phyloP scores from a whole-genome alignment of 64 coral and sea anemone genomes.

The Porites lutea region DNA sequence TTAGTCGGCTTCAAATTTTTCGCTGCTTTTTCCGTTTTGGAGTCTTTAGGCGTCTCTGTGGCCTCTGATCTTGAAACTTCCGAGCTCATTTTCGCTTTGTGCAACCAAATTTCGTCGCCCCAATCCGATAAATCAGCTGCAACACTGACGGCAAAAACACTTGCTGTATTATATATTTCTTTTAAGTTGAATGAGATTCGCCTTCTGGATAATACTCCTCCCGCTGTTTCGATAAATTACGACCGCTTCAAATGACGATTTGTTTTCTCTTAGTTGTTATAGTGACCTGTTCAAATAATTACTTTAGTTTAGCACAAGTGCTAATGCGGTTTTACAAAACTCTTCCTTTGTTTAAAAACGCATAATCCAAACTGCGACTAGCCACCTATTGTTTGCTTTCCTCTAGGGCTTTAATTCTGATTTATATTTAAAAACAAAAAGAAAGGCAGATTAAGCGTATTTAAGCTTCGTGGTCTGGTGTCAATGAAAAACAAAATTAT shows the following conservation, averaged over 20 bases:
- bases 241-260: neutral
- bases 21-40: slow-evolving; percentile 71
- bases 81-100: slow-evolving; percentile 3
- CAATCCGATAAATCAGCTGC: neutral
- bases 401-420: neutral
- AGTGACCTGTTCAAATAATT: slow-evolving; percentile 27
- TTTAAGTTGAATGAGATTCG: neutral
- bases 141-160: neutral
- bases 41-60: neutral
- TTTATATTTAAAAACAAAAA: neutral
- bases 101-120: neutral
- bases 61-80: neutral
- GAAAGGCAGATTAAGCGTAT: neutral
- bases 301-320: neutral
- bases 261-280: slow-evolving; percentile 40
- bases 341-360: slow-evolving; percentile 11
- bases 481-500: neutral
- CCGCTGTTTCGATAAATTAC: neutral
- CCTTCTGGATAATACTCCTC: neutral
- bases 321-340: neutral
- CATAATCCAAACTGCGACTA: neutral
- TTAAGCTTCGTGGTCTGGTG: neutral
- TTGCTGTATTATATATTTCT: neutral
- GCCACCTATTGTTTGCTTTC: neutral
- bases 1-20: slow-evolving; percentile 67